Base-by-base conservation (phyloP, 2,797 vertebrate species). In the Parambassis ranga region DNA sequence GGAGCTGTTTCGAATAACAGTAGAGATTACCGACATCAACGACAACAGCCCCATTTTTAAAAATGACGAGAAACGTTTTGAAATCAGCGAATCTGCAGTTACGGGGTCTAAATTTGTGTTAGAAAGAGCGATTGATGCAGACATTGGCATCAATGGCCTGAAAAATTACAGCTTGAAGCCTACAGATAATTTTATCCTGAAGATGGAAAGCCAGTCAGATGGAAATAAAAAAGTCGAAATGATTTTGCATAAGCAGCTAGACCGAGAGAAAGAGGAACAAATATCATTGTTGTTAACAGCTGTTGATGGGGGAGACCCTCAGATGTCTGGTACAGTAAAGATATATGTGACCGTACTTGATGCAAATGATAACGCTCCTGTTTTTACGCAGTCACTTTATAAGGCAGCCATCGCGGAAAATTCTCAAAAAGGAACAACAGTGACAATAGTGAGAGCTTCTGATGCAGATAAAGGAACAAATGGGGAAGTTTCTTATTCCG, bases 1-100 rank as follows among this genome's bases (percentile, higher is more conserved):
- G 27, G 89, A 90, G 55, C 74, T 90, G 59, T 87, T 81, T 7
- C 60, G 82, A 26, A 62, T 92, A 20, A 87, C 88, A 4, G 68
- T 93, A 6, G 87, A 92, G 63, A 86, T 93, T 2, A 72, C 36
- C 2, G 91, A 92, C 35, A 71, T 92, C 37, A 93, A 92, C 24
- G 92, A 91, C 28, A 92, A 92, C 3, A 49, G 71, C 0, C 91
- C 92, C 0, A 71, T 9, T 9, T 92, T 92, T 76, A 65, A 18
- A 52, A 78, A 81, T 19, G 62, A 60, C 0, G 74, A 88, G 36
- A 64, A 80, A 5, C 60, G 30, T 13, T 75, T 85, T 36, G 65
- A 83, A 53, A 87, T 89, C 0, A 84, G 77, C 13, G 86, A 88
- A 39, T 79, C 75, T 0, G 75, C 77, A 0, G 10, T 72, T 0